A percentile compares a stretch with the other conserved stretches of the same genome.
Evolutionary conservation across 2,888 invertebrate genomes (phyloP).

Genomic region (Euclidia mi): DNA sequence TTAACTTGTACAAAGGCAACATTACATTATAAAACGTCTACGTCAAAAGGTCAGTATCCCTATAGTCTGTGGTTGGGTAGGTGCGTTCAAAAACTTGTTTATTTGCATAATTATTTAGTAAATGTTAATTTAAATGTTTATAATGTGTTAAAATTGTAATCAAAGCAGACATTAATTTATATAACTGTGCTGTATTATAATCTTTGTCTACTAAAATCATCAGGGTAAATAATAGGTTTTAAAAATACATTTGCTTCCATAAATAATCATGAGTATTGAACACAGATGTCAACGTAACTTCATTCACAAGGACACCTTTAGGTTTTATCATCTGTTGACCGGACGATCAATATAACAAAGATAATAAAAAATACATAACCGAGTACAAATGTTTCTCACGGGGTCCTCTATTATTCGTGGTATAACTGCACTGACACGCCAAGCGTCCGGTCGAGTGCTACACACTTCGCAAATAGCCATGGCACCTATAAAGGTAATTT

Average conservation of each 20-base stretch:
- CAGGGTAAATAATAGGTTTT: no score
- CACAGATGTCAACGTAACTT: conserved; percentile 21
- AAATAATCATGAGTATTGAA: conserved; percentile 7
- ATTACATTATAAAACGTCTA: conserved; percentile 17
- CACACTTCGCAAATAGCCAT: conserved; percentile 78
- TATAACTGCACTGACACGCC: conserved; percentile 79
- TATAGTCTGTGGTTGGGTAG: no score
- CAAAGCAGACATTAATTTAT: no score
- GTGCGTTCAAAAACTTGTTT: conserved; percentile 35
- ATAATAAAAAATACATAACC: conserved; percentile 67
- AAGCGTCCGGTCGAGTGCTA: conserved; percentile 75
- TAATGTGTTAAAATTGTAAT: no score
- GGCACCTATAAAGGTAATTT: conserved; percentile 84
- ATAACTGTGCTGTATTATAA: no score
- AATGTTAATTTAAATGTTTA: no score
- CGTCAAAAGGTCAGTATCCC: conserved; percentile 24
- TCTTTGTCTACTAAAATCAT: no score
- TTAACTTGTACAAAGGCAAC: conserved; percentile 10
- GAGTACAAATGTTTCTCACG: conserved; percentile 84
- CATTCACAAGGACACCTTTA: neutral
- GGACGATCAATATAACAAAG: conserved; percentile 64
- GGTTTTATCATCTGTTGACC: conserved; percentile 53
- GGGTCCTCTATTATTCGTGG: conserved; percentile 76
- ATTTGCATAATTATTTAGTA: no score
- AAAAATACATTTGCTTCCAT: no score